Percentiles rank a stretch among this genome's conserved stretches.
Evolutionary conservation across 2,113 vertebrate genomes (phyloP).

Genomic region (Laterallus jamaicensis): DNA sequence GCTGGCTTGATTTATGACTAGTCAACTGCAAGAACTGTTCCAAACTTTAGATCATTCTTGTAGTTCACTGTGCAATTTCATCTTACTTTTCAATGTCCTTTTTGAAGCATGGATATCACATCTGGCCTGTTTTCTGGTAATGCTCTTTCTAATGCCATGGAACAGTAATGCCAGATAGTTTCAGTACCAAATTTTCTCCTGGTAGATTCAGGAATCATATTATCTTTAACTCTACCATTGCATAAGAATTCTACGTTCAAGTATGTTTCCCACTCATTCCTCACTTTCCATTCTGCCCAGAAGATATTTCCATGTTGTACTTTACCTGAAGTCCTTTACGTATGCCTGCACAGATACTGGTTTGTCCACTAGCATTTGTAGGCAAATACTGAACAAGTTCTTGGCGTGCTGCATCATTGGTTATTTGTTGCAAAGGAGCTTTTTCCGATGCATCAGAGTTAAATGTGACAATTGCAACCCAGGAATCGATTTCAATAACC

Average conservation of each 20-base stretch:
- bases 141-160: background rate
- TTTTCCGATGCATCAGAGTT: background rate
- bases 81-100: background rate
- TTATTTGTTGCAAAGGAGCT: constrained; percentile 32
- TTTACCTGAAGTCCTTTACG: constrained; percentile 62
- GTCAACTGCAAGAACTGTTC: background rate
- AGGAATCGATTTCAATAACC: constrained; percentile 64
- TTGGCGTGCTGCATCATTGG: background rate
- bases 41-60: background rate
- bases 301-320: background rate
- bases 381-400: constrained; percentile 37
- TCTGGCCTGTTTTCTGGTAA: background rate
- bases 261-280: background rate
- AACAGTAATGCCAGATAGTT: background rate
- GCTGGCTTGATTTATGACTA: background rate
- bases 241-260: background rate
- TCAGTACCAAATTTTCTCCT: background rate
- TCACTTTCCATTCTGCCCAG: background rate
- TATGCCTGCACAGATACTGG: constrained; percentile 65
- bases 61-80: background rate
- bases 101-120: background rate
- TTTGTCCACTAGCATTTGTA: background rate
- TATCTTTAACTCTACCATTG: background rate
- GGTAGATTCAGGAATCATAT: background rate
- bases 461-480: constrained; percentile 74